These are phyloP conservation scores for Silvanus unidentatus DNA, from an alignment of 2,888 invertebrate genomes.

Conservation along the genomic window DNA sequence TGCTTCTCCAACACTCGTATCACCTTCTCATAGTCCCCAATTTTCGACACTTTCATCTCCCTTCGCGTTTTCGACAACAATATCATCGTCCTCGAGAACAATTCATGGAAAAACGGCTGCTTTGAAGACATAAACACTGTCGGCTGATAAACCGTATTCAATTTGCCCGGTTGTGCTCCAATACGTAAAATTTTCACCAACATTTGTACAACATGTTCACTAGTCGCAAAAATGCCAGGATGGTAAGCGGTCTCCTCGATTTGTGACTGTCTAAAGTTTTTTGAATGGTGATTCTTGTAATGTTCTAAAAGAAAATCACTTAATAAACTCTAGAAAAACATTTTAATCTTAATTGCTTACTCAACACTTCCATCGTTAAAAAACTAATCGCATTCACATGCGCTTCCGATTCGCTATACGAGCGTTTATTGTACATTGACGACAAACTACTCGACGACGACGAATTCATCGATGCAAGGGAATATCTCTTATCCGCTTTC, in stretches of 20 bases:
- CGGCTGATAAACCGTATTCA: slow-evolving; percentile 36
- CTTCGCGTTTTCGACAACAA: slow-evolving; percentile 39
- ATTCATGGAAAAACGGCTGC: slow-evolving; percentile 38
- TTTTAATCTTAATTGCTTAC: slow-evolving; percentile 19
- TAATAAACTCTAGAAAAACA: too few species aligned
- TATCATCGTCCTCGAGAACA: slow-evolving; percentile 43
- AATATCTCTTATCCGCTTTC: too few species aligned
- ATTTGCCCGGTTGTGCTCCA: slow-evolving; percentile 35
- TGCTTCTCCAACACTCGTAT: slow-evolving; percentile 38
- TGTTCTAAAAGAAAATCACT: slow-evolving; percentile 28
- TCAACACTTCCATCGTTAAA: slow-evolving; percentile 30
- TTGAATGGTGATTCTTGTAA: slow-evolving; percentile 34
- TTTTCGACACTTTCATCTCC: slow-evolving; percentile 41
- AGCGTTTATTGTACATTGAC: slow-evolving; percentile 3
- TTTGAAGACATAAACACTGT: slow-evolving; percentile 36
- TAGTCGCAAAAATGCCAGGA: slow-evolving; percentile 36
- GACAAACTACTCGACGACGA: slow-evolving; percentile 17
- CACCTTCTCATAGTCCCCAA: slow-evolving; percentile 41
- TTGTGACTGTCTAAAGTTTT: slow-evolving; percentile 36
- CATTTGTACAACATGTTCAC: slow-evolving; percentile 36
- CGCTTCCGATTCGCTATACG: slow-evolving; percentile 13
- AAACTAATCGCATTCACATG: slow-evolving; percentile 20
- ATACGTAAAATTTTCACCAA: slow-evolving; percentile 38
- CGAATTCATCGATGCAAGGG: slow-evolving; percentile 25
- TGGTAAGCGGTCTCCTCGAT: slow-evolving; percentile 39